Evolutionary conservation across 2,113 vertebrate species (phyloP), one percentile per base, ranked within the genome.

Genomic region (Nibea coibor): DNA sequence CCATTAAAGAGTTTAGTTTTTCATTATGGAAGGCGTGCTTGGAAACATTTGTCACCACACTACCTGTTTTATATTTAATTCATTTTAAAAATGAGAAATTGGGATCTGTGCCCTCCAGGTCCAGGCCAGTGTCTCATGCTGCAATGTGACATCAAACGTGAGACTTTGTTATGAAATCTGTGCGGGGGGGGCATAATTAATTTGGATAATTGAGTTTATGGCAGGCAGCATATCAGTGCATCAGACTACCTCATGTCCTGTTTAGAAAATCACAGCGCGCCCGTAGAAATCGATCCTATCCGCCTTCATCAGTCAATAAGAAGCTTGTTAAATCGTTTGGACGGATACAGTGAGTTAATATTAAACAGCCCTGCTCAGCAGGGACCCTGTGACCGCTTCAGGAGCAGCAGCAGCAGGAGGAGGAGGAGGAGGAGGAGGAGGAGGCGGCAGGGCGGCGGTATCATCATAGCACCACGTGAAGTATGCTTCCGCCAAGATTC

Each of bases 1-100:
- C 77, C 64, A 90, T 88, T 90, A 93, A 93, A 90, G 58, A 81
- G 26, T 83, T 84, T 72, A 83, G 50, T 91, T 87, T 88, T 82
- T 87, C 82, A 78, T 81, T 65, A 76, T 68, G 35, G 9, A 70
- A 67, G 24, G 9, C 5, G 12, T 80, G 57, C 61, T 70, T 71
- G 47, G 53, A 35, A 53, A 42, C 5, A 45, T 74, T 22, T 39
- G 15, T 71, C 45, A 24, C 56, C 54, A 14, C 17, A 61, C 2
- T 58, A 7, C 11, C 14, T 39, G 35, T 39, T 39, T 15, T 51
- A 3, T 10, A 4, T 43, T 56, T 39, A 22, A 31, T 61, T 56
- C 17, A 31, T 53, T 39, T 57, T 28, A 65, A 61, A 20, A 5
- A 9, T 35, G 19, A 26, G 47, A n/a, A 10, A 54, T 26, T 64